These are phyloP conservation scores for Gorsachius magnificus DNA, from an alignment of 2,797 vertebrate genomes.

Conservation along the genomic window DNA sequence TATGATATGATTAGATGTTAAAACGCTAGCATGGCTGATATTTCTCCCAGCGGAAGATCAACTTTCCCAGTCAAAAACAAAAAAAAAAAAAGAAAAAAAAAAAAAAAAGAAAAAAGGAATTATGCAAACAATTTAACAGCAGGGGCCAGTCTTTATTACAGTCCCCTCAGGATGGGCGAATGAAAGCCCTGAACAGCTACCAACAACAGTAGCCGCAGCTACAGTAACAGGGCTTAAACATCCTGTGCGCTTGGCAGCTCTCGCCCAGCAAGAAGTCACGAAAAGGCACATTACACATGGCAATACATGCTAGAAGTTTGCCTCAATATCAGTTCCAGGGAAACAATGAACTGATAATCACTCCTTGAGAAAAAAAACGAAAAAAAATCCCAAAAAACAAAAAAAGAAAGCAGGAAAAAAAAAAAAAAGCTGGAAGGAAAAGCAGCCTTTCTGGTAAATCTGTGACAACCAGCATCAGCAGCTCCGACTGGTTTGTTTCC, in stretches of 20 bases:
- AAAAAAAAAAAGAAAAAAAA: background rate
- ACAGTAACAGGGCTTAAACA: conserved; percentile 1
- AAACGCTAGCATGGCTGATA: background rate
- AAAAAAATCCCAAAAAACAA: no score
- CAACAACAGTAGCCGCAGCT: conserved; percentile 8
- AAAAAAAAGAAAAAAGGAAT: background rate
- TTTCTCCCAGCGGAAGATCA: background rate
- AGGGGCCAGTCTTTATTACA: conserved; percentile 7
- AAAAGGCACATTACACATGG: background rate
- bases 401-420: no score
- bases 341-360: background rate
- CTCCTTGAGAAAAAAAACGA: background rate
- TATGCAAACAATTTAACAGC: conserved; percentile 26
- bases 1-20: background rate
- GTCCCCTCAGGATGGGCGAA: conserved; percentile 14
- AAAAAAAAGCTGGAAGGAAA: background rate
- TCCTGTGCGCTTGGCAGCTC: background rate
- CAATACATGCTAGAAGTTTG: background rate
- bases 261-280: background rate
- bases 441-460: conserved; percentile 54
- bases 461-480: conserved; percentile 42
- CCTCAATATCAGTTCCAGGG: background rate
- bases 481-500: conserved; percentile 43
- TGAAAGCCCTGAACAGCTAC: conserved; percentile 25
- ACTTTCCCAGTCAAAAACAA: background rate